Evolutionary conservation across 2,797 vertebrate species (phyloP).

Genomic region (Syngnathus rostellatus): DNA sequence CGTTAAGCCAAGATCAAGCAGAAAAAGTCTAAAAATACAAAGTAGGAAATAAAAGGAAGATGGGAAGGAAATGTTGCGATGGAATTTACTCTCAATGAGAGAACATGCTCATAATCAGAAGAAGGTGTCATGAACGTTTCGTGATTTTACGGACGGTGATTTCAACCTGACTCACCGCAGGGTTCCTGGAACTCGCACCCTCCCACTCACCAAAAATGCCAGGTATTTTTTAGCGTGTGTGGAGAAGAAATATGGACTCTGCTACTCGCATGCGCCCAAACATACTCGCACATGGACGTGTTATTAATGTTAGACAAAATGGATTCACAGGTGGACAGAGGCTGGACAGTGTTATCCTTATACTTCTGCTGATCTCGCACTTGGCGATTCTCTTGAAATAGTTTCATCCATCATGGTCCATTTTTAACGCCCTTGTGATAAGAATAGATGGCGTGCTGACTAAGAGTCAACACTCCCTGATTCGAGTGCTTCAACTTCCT

Average conservation of each 20-base stretch:
- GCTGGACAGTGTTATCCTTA: constrained; percentile 53
- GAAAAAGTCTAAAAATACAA: constrained; percentile 6
- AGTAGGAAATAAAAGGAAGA: background rate
- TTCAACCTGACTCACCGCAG: constrained; percentile 36
- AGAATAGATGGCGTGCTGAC: constrained; percentile 13
- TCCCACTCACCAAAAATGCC: constrained; percentile 18
- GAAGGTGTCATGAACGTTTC: background rate
- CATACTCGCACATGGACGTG: constrained; percentile 48
- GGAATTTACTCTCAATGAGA: too few species aligned
- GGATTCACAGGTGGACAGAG: constrained; percentile 54
- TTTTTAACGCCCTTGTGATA: background rate
- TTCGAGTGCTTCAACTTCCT: constrained; percentile 21
- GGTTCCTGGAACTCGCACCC: constrained; percentile 53
- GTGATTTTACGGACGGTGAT: constrained; percentile 13
- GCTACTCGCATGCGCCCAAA: constrained; percentile 23
- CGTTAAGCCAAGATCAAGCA: background rate
- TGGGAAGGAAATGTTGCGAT: background rate
- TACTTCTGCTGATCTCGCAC: constrained; percentile 12
- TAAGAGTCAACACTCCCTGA: constrained; percentile 12
- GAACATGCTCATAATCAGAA: too few species aligned
- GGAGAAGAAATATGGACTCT: constrained; percentile 20
- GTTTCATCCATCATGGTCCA: background rate
- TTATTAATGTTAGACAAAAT: constrained; percentile 64
- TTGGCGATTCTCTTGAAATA: background rate
- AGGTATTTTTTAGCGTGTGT: constrained; percentile 22